phyloP scores from a whole-genome alignment of 2,888 invertebrate genomes.

The Chloroclystis v-ata region DNA sequence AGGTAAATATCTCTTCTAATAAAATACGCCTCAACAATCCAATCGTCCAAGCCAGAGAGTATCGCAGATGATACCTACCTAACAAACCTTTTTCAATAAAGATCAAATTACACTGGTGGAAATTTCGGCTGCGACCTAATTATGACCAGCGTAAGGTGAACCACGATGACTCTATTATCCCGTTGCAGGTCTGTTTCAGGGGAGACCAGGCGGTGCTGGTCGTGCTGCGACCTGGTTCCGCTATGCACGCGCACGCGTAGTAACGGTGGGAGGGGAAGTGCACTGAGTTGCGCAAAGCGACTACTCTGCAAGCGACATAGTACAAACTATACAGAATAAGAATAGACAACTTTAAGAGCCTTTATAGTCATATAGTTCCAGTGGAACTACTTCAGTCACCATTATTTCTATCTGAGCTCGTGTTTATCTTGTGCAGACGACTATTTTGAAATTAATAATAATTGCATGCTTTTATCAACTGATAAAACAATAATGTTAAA shows the following conservation, averaged over 20 bases:
- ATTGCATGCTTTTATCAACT: too few relatives aligned
- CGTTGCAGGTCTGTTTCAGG: constrained; percentile 36
- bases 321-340: background rate
- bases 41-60: too few relatives aligned
- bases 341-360: background rate
- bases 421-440: too few relatives aligned
- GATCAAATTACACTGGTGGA: constrained; percentile 3
- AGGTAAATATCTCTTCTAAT: too few relatives aligned
- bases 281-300: constrained; percentile 76
- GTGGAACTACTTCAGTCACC: too few relatives aligned
- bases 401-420: too few relatives aligned
- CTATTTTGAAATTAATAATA: too few relatives aligned
- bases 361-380: too few relatives aligned
- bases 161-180: constrained; percentile 38
- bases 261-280: constrained; percentile 49
- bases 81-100: background rate
- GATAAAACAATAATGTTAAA: too few relatives aligned
- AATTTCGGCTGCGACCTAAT: constrained; percentile 13
- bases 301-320: constrained; percentile 54
- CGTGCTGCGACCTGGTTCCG: constrained; percentile 74
- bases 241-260: constrained; percentile 76
- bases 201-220: constrained; percentile 50
- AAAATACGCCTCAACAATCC: too few relatives aligned
- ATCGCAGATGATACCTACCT: too few relatives aligned
- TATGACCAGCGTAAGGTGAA: constrained; percentile 9